These are phyloP conservation scores for Erebia aethiops DNA, from an alignment of 2,888 invertebrate genomes.

Conservation along the genomic window DNA sequence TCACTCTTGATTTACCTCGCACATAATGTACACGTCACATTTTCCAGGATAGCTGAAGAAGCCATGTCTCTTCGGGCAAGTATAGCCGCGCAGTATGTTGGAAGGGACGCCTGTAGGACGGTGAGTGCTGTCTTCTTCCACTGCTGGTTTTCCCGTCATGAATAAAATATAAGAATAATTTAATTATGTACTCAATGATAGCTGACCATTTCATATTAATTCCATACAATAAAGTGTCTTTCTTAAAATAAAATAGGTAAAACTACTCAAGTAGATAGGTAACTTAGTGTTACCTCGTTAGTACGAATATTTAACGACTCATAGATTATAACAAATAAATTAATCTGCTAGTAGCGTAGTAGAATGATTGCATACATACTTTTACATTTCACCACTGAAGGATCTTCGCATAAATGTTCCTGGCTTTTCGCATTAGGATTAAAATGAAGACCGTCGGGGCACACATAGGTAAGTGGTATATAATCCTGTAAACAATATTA, in stretches of 20 bases:
- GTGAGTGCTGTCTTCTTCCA: neutral
- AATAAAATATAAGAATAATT: too few relatives aligned
- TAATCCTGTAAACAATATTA: conserved; percentile 10
- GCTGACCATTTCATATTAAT: too few relatives aligned
- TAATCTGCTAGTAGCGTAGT: neutral
- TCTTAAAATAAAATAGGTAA: too few relatives aligned
- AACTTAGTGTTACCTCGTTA: too few relatives aligned
- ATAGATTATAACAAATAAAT: too few relatives aligned
- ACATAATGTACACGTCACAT: neutral
- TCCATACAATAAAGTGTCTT: too few relatives aligned
- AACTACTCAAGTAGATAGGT: too few relatives aligned
- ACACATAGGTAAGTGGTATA: conserved; percentile 1
- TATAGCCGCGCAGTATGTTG: neutral
- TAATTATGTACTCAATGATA: too few relatives aligned
- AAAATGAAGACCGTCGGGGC: conserved; percentile 3
- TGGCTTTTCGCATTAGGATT: neutral
- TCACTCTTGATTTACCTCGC: conserved; percentile 10
- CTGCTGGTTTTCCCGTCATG: too few relatives aligned
- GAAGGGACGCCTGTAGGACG: neutral
- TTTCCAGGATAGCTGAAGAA: neutral
- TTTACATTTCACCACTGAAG: conserved; percentile 1
- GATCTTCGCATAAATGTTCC: neutral
- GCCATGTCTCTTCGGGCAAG: neutral
- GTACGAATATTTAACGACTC: too few relatives aligned
- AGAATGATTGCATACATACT: neutral